Base-by-base conservation (phyloP, 2,888 invertebrate species). In the Agrochola circellaris region DNA sequence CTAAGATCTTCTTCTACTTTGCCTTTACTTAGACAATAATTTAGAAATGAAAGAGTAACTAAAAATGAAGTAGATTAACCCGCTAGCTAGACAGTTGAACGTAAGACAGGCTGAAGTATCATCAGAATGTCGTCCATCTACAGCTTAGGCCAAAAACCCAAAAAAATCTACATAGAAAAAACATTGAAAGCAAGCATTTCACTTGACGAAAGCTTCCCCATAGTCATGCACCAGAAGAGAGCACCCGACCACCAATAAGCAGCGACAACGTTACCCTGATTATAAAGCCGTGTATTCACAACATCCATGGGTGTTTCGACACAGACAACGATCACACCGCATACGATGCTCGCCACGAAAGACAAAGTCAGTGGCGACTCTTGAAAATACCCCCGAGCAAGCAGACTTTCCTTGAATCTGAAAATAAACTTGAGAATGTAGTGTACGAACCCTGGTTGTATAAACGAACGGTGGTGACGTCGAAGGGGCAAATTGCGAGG, bases 251-350 rank as follows among this genome's bases (percentile, higher is more conserved):
- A 75, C 79, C 70, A 72, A 65, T 38, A 77, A 82, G 72, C 76
- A 58, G 66, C 80, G 51, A 70, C 78, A 86, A 85, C 77, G 79
- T 95, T 97, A 97, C 98, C 98, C 97, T 99, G 99, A 94, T 99
- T 99, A 92, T 98, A 99, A 86, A 99, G 97, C 84, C 99, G 97
- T 0, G 99, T 99, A 81, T 98, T 98, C 79, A 99, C 97, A 15
- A 99, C 98, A 94, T 99, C 99, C 92, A 99, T 98, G 0, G 99
- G 99, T 2, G 98, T 98, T 97, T 99, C 99, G 85, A 97, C 97
- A 64, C 98, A 89, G 23, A 98, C 98, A 81, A 98, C 97, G 48
- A 98, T 97, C 77, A 98, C 95, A 54, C 99, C 98, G 89, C 98
- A 98, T 13, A 98, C 95, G 93, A 98, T 96, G 90, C 98, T 98